Percentiles rank a stretch among this genome's conserved stretches.
These are phyloP conservation scores for Habroteleia sp. DNA, from an alignment of 2,888 invertebrate genomes.

Conservation along the genomic window DNA sequence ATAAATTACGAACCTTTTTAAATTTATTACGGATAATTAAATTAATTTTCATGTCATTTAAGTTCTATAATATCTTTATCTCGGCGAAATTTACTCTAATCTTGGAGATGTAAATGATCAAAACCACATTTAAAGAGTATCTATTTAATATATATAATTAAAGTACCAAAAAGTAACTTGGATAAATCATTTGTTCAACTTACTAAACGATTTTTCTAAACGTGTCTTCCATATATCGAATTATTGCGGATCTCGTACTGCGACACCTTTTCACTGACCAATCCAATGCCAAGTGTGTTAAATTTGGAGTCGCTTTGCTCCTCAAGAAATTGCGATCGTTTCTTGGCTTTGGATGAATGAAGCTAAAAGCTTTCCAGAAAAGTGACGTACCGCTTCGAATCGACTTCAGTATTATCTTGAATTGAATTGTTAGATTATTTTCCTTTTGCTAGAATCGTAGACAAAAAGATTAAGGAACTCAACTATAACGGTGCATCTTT, in stretches of 20 bases:
- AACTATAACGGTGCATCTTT: constrained; percentile 32
- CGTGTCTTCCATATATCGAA: constrained; percentile 63
- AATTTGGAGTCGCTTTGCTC: constrained; percentile 46
- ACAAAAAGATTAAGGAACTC: constrained; percentile 38
- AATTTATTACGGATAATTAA: too few relatives aligned
- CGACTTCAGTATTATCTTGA: constrained; percentile 56
- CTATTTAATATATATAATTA: too few relatives aligned
- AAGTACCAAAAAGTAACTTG: constrained; percentile 9
- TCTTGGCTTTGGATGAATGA: constrained; percentile 64
- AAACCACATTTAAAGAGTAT: too few relatives aligned
- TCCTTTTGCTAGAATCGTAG: constrained; percentile 27
- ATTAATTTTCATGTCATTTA: too few relatives aligned
- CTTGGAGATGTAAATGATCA: too few relatives aligned
- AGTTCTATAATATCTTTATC: constrained; percentile 5
- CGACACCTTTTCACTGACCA: constrained; percentile 60
- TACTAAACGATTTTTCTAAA: constrained; percentile 62
- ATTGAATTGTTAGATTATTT: constrained; percentile 58
- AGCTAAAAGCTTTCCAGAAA: constrained; percentile 59
- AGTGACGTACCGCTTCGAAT: constrained; percentile 45
- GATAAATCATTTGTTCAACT: constrained; percentile 68
- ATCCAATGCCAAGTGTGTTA: constrained; percentile 49
- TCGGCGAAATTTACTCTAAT: constrained; percentile 5
- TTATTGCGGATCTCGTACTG: constrained; percentile 64
- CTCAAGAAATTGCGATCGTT: constrained; percentile 67
- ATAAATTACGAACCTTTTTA: too few relatives aligned